Conservation (phyloP, 2,888 invertebrate genomes). For the Drosophila niveifrons region DNA sequence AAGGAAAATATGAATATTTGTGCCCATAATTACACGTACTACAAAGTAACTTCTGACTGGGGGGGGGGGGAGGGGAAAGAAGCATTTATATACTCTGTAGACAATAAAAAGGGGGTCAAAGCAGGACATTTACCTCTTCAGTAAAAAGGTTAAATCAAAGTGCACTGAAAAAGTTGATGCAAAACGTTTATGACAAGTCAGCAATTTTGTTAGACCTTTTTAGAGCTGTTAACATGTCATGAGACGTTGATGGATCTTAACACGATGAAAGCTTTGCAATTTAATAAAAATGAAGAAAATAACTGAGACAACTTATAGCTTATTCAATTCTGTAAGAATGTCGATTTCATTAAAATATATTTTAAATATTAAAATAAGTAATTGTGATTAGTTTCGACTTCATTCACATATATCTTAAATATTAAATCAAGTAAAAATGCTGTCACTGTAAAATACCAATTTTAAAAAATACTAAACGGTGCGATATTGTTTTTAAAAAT, state of each 20-base stretch:
- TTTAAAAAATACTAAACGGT: no score
- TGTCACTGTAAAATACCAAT: no score
- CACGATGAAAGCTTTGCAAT: not conserved
- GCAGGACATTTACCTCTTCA: not conserved
- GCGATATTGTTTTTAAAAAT: no score
- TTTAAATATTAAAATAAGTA: no score
- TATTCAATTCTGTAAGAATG: no score
- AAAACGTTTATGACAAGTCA: not conserved
- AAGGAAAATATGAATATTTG: not conserved
- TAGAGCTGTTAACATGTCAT: no score
- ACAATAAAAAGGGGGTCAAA: not conserved
- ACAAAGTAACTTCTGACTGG: not conserved
- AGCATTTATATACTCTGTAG: not conserved
- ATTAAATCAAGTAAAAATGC: no score
- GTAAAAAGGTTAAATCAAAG: not conserved
- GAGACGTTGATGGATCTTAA: not conserved
- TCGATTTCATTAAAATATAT: no score
- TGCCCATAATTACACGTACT: slow-evolving; percentile 1
- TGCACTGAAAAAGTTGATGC: not conserved
- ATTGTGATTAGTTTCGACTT: no score
- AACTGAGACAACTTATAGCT: no score
- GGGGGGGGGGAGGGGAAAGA: not conserved
- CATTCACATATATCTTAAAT: no score
- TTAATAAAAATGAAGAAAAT: not conserved
- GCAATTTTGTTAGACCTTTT: not conserved